These are phyloP conservation scores for Nemapogon koenigi DNA, from an alignment of 2,888 invertebrate species.

Conservation along the genomic window DNA sequence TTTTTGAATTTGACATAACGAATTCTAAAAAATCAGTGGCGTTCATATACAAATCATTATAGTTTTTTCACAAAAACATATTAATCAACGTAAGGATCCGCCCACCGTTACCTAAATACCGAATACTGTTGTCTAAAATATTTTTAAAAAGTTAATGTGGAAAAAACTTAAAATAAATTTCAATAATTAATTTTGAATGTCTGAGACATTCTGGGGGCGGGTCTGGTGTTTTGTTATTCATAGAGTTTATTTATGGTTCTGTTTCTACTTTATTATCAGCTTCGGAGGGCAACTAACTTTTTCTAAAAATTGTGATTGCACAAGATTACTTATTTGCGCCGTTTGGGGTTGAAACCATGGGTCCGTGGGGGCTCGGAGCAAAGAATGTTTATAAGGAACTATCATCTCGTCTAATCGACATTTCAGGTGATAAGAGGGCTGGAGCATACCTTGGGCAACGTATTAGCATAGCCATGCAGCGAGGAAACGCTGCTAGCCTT, in stretches of 20 bases:
- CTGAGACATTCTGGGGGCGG: slow-evolving; percentile 43
- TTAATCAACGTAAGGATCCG: slow-evolving; percentile 50
- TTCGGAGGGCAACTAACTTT: too few relatives aligned
- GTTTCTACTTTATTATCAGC: not conserved
- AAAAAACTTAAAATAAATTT: slow-evolving; percentile 30
- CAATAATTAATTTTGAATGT: slow-evolving; percentile 51
- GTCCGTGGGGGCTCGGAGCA: too few relatives aligned
- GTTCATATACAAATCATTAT: slow-evolving; percentile 40
- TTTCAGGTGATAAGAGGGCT: too few relatives aligned
- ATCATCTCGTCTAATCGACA: too few relatives aligned
- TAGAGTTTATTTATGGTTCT: slow-evolving; percentile 41
- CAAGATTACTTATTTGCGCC: too few relatives aligned
- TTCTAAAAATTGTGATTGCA: too few relatives aligned
- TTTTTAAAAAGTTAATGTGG: slow-evolving; percentile 31
- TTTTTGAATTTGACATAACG: too few relatives aligned
- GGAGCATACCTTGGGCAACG: too few relatives aligned
- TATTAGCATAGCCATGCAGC: too few relatives aligned
- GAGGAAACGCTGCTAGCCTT: too few relatives aligned
- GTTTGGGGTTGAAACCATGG: too few relatives aligned
- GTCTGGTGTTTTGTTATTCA: slow-evolving; percentile 22
- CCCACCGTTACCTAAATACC: slow-evolving; percentile 58
- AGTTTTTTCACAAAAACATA: slow-evolving; percentile 57
- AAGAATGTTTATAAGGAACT: too few relatives aligned
- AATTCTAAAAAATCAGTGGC: slow-evolving; percentile 27
- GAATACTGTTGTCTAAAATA: slow-evolving; percentile 58